Percentiles rank a stretch among this genome's conserved stretches.
Evolutionary conservation across 2,797 vertebrate genomes (phyloP).

Genomic region (Tamandua tetradactyla): DNA sequence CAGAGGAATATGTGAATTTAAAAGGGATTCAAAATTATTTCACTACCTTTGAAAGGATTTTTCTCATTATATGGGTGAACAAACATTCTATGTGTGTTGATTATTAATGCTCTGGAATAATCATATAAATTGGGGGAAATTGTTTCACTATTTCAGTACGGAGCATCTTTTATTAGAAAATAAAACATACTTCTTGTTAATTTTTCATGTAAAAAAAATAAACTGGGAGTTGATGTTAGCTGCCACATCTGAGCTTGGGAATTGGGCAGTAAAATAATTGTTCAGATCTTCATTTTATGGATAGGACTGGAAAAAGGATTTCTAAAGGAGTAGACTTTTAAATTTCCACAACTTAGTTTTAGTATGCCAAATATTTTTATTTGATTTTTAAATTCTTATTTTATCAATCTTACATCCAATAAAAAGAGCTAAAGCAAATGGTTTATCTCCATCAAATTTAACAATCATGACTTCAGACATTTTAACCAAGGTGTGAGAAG

Average conservation of each 20-base stretch:
- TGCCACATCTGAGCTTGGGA: slow-evolving; percentile 51
- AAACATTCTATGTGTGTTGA: not conserved
- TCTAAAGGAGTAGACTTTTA: not conserved
- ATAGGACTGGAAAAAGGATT: not conserved
- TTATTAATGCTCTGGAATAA: not conserved
- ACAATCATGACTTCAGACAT: not conserved
- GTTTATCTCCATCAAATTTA: not conserved
- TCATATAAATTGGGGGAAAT: not conserved
- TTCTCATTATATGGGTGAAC: not conserved
- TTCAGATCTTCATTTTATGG: slow-evolving; percentile 36
- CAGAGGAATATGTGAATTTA: no score
- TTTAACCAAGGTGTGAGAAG: not conserved
- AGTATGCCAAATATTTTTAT: slow-evolving; percentile 10
- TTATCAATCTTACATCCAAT: not conserved
- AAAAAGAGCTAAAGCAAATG: slow-evolving; percentile 28
- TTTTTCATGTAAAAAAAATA: no score
- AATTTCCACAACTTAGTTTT: not conserved
- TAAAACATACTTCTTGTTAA: no score
- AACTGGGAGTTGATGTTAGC: not conserved
- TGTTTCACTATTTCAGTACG: not conserved
- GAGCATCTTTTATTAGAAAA: not conserved
- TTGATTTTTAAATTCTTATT: slow-evolving; percentile 34
- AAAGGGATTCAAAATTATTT: no score
- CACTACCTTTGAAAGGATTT: not conserved
- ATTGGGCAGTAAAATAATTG: slow-evolving; percentile 6